Conservation (phyloP, 2,113 vertebrate species). For the Motacilla alba region DNA sequence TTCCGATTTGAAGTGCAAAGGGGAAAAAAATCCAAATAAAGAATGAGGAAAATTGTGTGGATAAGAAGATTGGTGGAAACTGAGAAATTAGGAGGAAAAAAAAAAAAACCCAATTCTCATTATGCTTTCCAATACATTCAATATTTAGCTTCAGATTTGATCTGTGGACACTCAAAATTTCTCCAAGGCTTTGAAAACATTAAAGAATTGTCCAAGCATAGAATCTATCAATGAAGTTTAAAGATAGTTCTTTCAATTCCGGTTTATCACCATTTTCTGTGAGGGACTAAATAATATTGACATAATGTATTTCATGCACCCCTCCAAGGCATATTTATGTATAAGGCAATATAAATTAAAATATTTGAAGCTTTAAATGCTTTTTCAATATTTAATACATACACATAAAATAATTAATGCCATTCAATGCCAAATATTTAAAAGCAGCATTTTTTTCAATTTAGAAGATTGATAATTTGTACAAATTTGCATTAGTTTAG, state of each 20-base stretch:
- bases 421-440: background rate
- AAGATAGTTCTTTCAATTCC: background rate
- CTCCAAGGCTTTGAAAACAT: background rate
- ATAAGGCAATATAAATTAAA: background rate
- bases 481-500: background rate
- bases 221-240: background rate
- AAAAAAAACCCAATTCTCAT: background rate
- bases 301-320: background rate
- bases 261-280: background rate
- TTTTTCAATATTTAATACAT: background rate
- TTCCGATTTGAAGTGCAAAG: background rate
- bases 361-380: background rate
- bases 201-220: background rate
- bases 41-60: background rate
- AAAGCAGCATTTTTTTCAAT: fast-evolving
- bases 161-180: background rate
- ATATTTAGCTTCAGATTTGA: background rate
- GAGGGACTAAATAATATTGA: background rate
- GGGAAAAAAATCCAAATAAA: background rate
- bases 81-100: background rate
- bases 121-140: background rate
- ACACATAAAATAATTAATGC: background rate
- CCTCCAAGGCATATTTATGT: background rate
- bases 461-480: background rate
- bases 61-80: background rate